Evolutionary conservation across 2,113 vertebrate genomes (phyloP).

Genomic region (Myotis davidii): DNA sequence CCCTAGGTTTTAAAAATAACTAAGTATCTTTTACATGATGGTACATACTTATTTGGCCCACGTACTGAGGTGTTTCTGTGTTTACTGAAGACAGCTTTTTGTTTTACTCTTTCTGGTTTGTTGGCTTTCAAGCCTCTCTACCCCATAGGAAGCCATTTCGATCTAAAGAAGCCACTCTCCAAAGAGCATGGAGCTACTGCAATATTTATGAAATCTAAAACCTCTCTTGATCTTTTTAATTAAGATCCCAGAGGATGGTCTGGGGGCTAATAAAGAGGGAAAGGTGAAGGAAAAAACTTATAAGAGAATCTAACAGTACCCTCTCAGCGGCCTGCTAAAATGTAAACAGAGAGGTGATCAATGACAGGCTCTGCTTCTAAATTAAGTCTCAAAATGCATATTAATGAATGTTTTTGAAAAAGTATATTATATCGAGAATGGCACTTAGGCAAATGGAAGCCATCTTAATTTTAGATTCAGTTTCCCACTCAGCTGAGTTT

Average conservation of each 20-base stretch:
- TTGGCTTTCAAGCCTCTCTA: slow-evolving; percentile 83
- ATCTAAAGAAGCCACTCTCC: slow-evolving; percentile 81
- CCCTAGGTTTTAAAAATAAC: slow-evolving; percentile 46
- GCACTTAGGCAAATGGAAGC: slow-evolving; percentile 51
- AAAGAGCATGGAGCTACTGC: slow-evolving; percentile 77
- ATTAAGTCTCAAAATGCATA: slow-evolving; percentile 81
- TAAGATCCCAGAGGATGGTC: slow-evolving; percentile 81
- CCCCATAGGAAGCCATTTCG: slow-evolving; percentile 79
- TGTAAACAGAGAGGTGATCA: slow-evolving; percentile 83
- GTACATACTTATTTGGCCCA: slow-evolving; percentile 69
- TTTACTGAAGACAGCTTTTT: slow-evolving; percentile 77
- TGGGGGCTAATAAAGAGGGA: slow-evolving; percentile 76
- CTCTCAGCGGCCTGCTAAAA: slow-evolving; percentile 70
- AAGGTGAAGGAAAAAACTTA: slow-evolving; percentile 66
- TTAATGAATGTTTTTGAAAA: slow-evolving; percentile 78
- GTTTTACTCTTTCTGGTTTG: slow-evolving; percentile 78
- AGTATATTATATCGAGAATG: slow-evolving; percentile 47
- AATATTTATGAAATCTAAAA: slow-evolving; percentile 87
- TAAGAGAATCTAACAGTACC: slow-evolving; percentile 65
- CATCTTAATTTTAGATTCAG: slow-evolving; percentile 61
- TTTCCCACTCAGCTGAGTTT: slow-evolving; percentile 17
- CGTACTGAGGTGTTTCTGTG: slow-evolving; percentile 68
- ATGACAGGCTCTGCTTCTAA: slow-evolving; percentile 77
- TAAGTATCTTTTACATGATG: slow-evolving; percentile 49
- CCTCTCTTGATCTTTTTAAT: slow-evolving; percentile 84